Conservation (phyloP, 1,140 invertebrate genomes). For the Neodiprion virginianus region DNA sequence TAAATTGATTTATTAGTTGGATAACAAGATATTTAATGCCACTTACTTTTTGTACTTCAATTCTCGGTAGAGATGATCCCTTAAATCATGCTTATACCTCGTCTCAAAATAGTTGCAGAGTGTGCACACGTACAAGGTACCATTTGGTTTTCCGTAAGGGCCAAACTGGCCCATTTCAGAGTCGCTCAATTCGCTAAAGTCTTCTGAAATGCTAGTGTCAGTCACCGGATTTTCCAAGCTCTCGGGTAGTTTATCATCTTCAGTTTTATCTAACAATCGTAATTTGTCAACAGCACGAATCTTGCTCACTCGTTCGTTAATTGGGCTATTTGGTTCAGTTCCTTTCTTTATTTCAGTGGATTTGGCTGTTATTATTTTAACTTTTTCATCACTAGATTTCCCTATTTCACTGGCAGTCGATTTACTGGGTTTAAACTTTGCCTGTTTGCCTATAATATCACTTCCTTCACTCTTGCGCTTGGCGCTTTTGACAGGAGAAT, state of each 20-base stretch:
- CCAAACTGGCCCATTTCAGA: slow-evolving; percentile 38
- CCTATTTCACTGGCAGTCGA: slow-evolving; percentile 33
- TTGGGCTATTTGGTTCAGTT: slow-evolving; percentile 3
- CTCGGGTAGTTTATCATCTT: slow-evolving; percentile 18
- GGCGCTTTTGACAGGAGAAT: slow-evolving; percentile 29
- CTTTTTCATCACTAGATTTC: slow-evolving; percentile 27
- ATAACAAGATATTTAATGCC: slow-evolving; percentile 13
- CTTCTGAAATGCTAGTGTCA: slow-evolving; percentile 8
- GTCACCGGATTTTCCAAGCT: slow-evolving; percentile 16
- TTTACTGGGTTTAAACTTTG: slow-evolving; percentile 41
- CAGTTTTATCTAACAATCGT: slow-evolving; percentile 21
- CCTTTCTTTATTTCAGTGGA: slow-evolving; percentile 14
- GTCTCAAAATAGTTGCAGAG: slow-evolving; percentile 63
- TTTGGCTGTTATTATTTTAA: background rate
- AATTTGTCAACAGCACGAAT: background rate
- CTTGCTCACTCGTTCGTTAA: background rate
- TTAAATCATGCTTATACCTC: slow-evolving; percentile 60
- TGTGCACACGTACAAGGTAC: slow-evolving; percentile 60
- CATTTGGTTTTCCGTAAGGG: slow-evolving; percentile 53
- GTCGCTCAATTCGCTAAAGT: slow-evolving; percentile 23
- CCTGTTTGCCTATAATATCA: slow-evolving; percentile 34
- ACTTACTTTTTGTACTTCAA: slow-evolving; percentile 61
- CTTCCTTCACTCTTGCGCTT: slow-evolving; percentile 43
- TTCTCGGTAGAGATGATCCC: slow-evolving; percentile 66
- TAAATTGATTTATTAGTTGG: slow-evolving; percentile 15